These are phyloP conservation scores for Leucania comma DNA, from an alignment of 2,888 invertebrate genomes.

Conservation along the genomic window DNA sequence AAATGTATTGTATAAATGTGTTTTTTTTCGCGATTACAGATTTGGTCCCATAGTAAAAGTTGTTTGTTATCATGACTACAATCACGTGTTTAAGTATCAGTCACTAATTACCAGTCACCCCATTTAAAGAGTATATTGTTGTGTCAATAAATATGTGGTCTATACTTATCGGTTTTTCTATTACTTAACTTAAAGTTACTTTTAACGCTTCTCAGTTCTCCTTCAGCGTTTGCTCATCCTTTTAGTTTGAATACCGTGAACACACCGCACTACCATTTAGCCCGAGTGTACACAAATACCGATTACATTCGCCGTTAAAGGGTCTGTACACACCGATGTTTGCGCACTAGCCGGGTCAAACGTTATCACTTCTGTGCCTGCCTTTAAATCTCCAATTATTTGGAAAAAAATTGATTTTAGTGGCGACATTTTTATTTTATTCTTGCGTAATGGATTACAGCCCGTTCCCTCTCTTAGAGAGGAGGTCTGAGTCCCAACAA, in stretches of 20 bases:
- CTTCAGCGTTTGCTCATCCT: conserved; percentile 3
- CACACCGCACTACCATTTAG: conserved; percentile 43
- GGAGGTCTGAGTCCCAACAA: no score
- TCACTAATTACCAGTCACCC: no score
- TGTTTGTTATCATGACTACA: no score
- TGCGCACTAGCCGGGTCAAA: conserved; percentile 69
- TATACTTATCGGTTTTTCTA: no score
- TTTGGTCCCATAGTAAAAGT: no score
- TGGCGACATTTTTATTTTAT: background rate
- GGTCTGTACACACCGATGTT: conserved; percentile 68
- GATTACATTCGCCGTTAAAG: conserved; percentile 72
- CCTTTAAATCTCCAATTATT: conserved; percentile 38
- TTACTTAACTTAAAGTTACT: background rate
- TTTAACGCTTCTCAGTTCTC: background rate
- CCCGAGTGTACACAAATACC: conserved; percentile 64
- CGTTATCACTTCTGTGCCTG: conserved; percentile 77
- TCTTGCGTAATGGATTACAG: no score
- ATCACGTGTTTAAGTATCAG: no score
- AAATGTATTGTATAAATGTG: no score
- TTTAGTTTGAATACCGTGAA: conserved; percentile 15
- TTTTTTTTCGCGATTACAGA: no score
- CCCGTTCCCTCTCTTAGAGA: no score
- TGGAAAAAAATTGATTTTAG: conserved; percentile 12
- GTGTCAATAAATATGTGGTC: no score
- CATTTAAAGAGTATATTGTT: no score